These are phyloP conservation scores for Odontophorus gujanensis DNA, from an alignment of 2,113 vertebrate species.

Conservation along the genomic window DNA sequence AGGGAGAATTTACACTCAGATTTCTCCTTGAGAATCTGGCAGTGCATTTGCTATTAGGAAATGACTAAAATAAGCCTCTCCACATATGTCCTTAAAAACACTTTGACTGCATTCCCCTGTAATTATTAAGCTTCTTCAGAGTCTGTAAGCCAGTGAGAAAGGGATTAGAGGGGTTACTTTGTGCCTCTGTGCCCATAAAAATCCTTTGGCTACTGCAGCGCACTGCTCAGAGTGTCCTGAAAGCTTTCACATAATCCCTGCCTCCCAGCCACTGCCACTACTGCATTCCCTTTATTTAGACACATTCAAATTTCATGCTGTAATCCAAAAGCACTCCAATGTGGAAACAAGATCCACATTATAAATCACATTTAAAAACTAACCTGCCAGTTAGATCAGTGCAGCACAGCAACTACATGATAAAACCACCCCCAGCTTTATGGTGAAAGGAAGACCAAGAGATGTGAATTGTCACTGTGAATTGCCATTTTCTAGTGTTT, in stretches of 20 bases:
- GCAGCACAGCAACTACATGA: not conserved
- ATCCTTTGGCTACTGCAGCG: constrained; percentile 63
- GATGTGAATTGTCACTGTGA: not conserved
- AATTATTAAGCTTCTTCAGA: constrained; percentile 78
- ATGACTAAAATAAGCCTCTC: constrained; percentile 66
- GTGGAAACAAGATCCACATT: constrained; percentile 52
- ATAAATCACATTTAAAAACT: constrained; percentile 37
- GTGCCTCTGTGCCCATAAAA: constrained; percentile 72
- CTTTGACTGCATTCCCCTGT: constrained; percentile 69
- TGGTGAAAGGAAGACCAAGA: not conserved
- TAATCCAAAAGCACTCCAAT: constrained; percentile 56
- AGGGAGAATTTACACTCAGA: not conserved
- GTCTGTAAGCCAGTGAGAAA: constrained; percentile 71
- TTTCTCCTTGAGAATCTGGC: constrained; percentile 43
- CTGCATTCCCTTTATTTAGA: constrained; percentile 67
- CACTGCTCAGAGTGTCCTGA: constrained; percentile 62
- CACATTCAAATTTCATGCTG: constrained; percentile 59
- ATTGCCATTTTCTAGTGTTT: not conserved
- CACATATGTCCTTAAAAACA: constrained; percentile 75
- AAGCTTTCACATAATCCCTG: constrained; percentile 76
- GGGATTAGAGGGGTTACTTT: constrained; percentile 76
- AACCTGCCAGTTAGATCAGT: not conserved
- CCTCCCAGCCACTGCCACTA: constrained; percentile 20
- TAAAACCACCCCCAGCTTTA: not conserved
- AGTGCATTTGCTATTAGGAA: constrained; percentile 58